Base-by-base conservation (phyloP, 64 coral and sea anemone species). In the Porites lutea region DNA sequence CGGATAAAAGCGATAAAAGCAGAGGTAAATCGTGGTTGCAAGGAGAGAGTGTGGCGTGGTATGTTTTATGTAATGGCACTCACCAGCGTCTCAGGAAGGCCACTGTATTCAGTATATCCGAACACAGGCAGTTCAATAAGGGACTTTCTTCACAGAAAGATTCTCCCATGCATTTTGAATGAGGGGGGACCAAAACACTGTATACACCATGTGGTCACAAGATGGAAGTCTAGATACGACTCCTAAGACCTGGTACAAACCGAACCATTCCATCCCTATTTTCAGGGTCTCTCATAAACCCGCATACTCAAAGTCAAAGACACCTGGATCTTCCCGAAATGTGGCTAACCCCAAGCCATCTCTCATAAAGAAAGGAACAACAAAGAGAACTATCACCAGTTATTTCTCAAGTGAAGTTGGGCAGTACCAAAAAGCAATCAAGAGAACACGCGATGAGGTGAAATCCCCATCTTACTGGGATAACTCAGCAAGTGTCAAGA, bases 131-230 rank as follows among this genome's bases (percentile, higher is more conserved):
- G 71, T 0, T 61, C 3, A 21, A 16, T 90, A 60, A 3, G 75
- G 79, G 47, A 50, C 13, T 47, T 90, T n/a, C 49, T 90, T 6
- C 88, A 90, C 52, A 73, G 59, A 16, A 48, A 79, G n/a, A 66
- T 90, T 48, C 10, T 65, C 16, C 88, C 75, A 69, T 12, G 37
- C 18, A 73, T 90, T 90, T n/a, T 64, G 5, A 78, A 21, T 13
- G 10, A 90, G 57, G 59, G 64, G 59, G 19, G 45, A 20, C 53
- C 53, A 79, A 90, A 22, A 2, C 62, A 78, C 75, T 15, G 75
- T 89, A 7, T 89, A 67, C 77, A 89, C 70, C 20, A 79, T 89
- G 75, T 89, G 74, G 75, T 69, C 88, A 46, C 78, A 61, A 47
- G 54, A 65, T 49, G 61, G 75, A 8, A 52, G 68, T 20, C 16